phyloP scores from a whole-genome alignment of 2,888 invertebrate genomes.

The Cephalotes varians region DNA sequence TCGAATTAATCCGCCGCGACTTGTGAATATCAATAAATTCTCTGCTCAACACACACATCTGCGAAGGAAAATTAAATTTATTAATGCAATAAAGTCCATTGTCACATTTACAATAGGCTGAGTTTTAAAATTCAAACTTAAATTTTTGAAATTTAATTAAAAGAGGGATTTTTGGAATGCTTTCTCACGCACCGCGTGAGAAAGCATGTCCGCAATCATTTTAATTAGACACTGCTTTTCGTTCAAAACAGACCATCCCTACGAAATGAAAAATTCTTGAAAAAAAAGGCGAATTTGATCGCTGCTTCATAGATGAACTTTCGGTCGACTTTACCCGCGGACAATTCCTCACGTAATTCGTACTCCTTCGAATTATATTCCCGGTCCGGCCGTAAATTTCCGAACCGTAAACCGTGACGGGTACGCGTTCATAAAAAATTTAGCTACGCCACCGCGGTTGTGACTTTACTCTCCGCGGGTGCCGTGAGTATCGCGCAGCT shows the following conservation, averaged over 20 bases:
- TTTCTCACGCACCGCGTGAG: background rate
- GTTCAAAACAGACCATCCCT: background rate
- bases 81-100: background rate
- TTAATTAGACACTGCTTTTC: background rate
- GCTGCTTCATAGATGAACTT: background rate
- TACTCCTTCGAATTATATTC: conserved; percentile 12
- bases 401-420: conserved; percentile 29
- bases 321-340: background rate
- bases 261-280: background rate
- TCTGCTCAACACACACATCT: background rate
- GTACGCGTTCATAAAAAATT: conserved; percentile 44
- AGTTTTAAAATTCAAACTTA: conserved; percentile 2
- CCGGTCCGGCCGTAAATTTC: background rate
- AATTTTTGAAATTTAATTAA: conserved; percentile 10
- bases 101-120: background rate
- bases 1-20: conserved; percentile 20
- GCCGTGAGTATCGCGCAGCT: conserved; percentile 28
- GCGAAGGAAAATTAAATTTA: conserved; percentile 14
- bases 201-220: background rate
- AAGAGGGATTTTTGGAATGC: conserved; percentile 1
- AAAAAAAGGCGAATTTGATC: background rate
- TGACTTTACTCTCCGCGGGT: conserved; percentile 38
- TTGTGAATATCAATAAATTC: conserved; percentile 31
- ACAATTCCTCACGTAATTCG: background rate
- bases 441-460: conserved; percentile 42